Percentiles rank a stretch among this genome's conserved stretches.
Evolutionary conservation across 2,888 invertebrate species (phyloP).

Genomic region (Sphecodes monilicornis): DNA sequence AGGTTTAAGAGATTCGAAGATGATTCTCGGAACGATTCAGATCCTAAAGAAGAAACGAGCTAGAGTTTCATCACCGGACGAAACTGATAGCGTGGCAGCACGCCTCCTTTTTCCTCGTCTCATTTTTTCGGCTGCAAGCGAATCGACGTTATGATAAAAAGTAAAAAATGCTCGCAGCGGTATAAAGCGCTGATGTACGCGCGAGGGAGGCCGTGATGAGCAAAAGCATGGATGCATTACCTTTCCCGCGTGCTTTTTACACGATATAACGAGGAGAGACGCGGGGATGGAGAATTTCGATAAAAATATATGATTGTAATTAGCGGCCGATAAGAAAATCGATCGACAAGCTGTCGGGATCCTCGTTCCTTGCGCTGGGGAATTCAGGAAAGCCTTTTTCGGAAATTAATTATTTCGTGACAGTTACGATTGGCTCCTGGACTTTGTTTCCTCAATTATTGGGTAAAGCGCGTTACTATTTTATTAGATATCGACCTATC

Average conservation of each 20-base stretch:
- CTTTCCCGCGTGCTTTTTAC: not conserved
- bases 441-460: not conserved
- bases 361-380: not conserved
- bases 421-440: not conserved
- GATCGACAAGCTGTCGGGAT: not conserved
- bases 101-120: not conserved
- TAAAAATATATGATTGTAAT: constrained; percentile 13
- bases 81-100: not conserved
- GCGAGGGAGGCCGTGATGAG: not conserved
- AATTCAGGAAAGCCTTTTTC: not conserved
- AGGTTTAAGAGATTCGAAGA: not conserved
- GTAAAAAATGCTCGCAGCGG: constrained; percentile 37
- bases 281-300: not conserved
- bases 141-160: constrained; percentile 31
- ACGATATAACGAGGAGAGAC: not conserved
- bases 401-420: not conserved
- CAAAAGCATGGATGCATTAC: not conserved
- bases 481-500: not conserved
- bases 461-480: not conserved
- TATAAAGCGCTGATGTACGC: constrained; percentile 16
- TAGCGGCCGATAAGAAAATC: constrained; percentile 7
- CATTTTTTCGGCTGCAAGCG: constrained; percentile 5
- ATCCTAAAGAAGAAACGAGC: not conserved
- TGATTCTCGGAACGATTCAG: not conserved
- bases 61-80: not conserved